Conservation (phyloP, 1,140 invertebrate genomes). For the Phymastichus coffea region DNA sequence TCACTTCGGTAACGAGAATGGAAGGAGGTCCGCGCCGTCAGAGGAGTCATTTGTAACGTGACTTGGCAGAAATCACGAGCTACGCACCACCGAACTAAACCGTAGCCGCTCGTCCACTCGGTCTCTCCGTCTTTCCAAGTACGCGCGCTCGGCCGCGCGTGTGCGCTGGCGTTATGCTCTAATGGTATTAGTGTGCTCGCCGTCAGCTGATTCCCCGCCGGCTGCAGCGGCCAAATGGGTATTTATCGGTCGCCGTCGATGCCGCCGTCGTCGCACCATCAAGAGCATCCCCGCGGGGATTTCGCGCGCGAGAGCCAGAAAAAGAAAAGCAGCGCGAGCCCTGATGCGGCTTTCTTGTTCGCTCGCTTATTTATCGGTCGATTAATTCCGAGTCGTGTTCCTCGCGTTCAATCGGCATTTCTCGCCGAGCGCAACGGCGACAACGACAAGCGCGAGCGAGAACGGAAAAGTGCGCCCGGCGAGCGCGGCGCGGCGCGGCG, state of each 20-base stretch:
- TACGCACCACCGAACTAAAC: too few relatives aligned
- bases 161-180: conserved; percentile 27
- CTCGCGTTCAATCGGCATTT: too few relatives aligned
- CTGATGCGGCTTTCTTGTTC: too few relatives aligned
- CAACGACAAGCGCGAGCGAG: too few relatives aligned
- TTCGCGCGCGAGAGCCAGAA: too few relatives aligned
- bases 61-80: conserved; percentile 50
- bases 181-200: conserved; percentile 49
- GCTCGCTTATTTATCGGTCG: too few relatives aligned
- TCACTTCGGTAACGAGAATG: conserved; percentile 50
- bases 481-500: neutral
- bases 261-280: too few relatives aligned
- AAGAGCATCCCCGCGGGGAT: too few relatives aligned
- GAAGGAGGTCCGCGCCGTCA: conserved; percentile 36
- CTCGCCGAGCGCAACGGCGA: too few relatives aligned
- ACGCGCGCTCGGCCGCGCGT: neutral
- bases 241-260: conserved; percentile 44
- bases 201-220: conserved; percentile 41
- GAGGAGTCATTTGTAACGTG: conserved; percentile 51
- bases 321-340: too few relatives aligned
- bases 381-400: too few relatives aligned
- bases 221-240: conserved; percentile 44
- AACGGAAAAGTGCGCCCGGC: neutral
- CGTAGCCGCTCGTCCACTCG: neutral
- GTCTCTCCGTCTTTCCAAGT: neutral